phyloP scores from a whole-genome alignment of 2,888 invertebrate genomes.

The Temnothorax ravouxi region DNA sequence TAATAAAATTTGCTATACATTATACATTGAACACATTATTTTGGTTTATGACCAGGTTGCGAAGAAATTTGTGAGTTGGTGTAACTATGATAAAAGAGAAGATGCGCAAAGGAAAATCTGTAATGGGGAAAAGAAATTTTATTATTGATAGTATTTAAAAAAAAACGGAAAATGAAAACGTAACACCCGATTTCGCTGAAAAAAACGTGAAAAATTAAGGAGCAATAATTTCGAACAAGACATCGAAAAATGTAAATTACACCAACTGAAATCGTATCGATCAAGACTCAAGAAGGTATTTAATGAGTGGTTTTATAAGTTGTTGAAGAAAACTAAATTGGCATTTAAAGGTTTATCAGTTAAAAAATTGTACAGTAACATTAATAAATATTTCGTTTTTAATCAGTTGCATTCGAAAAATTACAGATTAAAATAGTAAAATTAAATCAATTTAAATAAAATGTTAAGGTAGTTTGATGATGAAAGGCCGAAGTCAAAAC shows the following conservation, averaged over 20 bases:
- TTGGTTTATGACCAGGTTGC: slow-evolving; percentile 15
- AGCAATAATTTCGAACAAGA: neutral
- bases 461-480: no score
- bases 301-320: neutral
- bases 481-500: no score
- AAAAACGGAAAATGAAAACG: neutral
- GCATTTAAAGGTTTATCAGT: neutral
- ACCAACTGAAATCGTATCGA: neutral
- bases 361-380: slow-evolving; percentile 8
- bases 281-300: neutral
- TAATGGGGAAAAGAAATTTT: neutral
- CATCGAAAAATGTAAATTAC: neutral
- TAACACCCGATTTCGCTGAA: neutral
- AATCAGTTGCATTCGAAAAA: neutral
- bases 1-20: neutral
- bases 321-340: neutral
- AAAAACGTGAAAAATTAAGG: neutral
- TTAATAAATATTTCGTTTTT: neutral
- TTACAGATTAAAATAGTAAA: neutral
- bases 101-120: neutral
- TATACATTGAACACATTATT: neutral
- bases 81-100: neutral
- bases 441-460: neutral
- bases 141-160: neutral
- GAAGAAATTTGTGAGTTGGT: slow-evolving; percentile 1